Evolutionary conservation across 2,113 vertebrate species (phyloP).

Genomic region (Thymallus thymallus): DNA sequence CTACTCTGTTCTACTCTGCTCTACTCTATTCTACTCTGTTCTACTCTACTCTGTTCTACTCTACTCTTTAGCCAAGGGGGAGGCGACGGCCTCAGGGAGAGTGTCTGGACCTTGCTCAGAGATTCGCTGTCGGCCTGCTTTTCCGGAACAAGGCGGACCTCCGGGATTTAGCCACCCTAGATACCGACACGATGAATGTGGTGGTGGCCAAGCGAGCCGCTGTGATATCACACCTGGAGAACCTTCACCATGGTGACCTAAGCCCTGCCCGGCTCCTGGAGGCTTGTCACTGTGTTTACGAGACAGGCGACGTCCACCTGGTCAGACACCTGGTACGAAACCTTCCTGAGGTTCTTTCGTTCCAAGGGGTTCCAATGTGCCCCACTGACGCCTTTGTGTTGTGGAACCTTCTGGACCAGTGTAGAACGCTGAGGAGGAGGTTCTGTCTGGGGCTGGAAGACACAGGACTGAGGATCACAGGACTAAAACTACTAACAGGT

Average conservation of each 20-base stretch:
- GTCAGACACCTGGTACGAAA: slow-evolving; percentile 67
- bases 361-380: slow-evolving; percentile 75
- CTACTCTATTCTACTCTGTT: not conserved
- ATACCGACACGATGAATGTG: not conserved
- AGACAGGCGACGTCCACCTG: slow-evolving; percentile 63
- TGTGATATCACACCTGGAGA: slow-evolving; percentile 71
- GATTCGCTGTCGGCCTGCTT: slow-evolving; percentile 79
- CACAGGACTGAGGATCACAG: slow-evolving; percentile 76
- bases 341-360: slow-evolving; percentile 75
- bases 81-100: slow-evolving; percentile 79
- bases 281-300: slow-evolving; percentile 81
- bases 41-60: not conserved
- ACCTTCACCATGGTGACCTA: slow-evolving; percentile 66
- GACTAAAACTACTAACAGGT: slow-evolving; percentile 76
- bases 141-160: slow-evolving; percentile 65
- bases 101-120: slow-evolving; percentile 80
- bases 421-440: slow-evolving; percentile 56
- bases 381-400: slow-evolving; percentile 78
- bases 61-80: slow-evolving; percentile 61
- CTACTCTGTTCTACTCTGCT: not conserved
- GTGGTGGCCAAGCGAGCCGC: slow-evolving; percentile 67
- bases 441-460: slow-evolving; percentile 82
- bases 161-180: slow-evolving; percentile 46
- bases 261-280: slow-evolving; percentile 78
- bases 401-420: slow-evolving; percentile 65